Conservation (phyloP, 64 coral and sea anemone species). For the Dendronephthya gigantea region DNA sequence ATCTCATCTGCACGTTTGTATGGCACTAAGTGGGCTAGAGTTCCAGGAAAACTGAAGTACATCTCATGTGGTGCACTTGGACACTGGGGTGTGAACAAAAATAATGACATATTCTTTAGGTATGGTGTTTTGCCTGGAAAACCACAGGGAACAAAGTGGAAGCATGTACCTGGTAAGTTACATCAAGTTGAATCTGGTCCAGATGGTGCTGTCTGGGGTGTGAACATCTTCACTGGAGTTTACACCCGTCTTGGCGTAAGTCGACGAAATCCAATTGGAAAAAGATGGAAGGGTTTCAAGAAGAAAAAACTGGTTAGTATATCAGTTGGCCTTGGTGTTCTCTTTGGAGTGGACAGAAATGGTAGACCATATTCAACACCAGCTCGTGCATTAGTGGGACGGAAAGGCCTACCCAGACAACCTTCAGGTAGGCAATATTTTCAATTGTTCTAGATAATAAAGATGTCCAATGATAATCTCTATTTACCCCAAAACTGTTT, state of each 20-base stretch:
- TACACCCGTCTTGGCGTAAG: background rate
- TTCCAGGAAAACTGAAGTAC: constrained; percentile 17
- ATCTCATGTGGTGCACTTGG: background rate
- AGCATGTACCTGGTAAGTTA: background rate
- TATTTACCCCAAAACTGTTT: too few species aligned
- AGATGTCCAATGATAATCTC: background rate
- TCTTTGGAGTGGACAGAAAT: too few species aligned
- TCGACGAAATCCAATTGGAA: constrained; percentile 17
- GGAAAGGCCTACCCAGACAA: too few species aligned
- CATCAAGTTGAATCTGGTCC: background rate
- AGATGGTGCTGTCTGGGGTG: background rate
- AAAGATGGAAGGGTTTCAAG: background rate
- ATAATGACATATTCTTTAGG: constrained; percentile 13
- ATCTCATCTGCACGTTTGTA: background rate
- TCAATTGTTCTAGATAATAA: background rate
- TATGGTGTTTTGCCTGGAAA: background rate
- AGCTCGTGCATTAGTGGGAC: too few species aligned
- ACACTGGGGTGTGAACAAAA: constrained; percentile 1
- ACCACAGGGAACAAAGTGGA: constrained; percentile 4
- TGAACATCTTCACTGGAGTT: background rate
- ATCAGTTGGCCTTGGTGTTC: too few species aligned
- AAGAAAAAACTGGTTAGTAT: too few species aligned
- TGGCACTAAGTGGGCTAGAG: background rate
- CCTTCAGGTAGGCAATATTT: background rate
- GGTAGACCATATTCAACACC: too few species aligned